A percentile compares a stretch with the other conserved stretches of the same genome.
phyloP scores from a whole-genome alignment of 2,888 invertebrate genomes.

The Liopterus haemorrhoidalis region DNA sequence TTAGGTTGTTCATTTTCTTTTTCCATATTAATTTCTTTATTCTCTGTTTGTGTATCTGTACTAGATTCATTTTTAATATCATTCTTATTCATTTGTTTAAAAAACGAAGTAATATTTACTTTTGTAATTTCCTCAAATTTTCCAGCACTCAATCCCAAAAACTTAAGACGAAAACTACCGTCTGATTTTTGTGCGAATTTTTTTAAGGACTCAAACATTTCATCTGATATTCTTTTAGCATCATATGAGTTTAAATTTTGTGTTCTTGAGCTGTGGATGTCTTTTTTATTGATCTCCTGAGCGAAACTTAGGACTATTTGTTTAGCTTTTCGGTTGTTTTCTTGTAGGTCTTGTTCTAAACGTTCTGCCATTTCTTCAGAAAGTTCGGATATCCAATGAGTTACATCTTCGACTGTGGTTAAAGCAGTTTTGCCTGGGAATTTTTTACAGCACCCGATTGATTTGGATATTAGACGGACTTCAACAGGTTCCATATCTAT shows the following conservation, averaged over 20 bases:
- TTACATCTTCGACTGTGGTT: conserved; percentile 56
- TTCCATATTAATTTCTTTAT: conserved; percentile 2
- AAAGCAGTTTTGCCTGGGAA: conserved; percentile 79
- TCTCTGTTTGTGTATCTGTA: no score
- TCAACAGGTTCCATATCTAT: conserved; percentile 83
- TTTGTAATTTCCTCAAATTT: conserved; percentile 66
- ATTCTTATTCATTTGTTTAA: conserved; percentile 41
- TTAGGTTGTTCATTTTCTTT: conserved; percentile 4
- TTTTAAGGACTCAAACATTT: conserved; percentile 61
- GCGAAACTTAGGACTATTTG: conserved; percentile 70
- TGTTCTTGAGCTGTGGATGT: conserved; percentile 61
- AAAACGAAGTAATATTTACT: conserved; percentile 55
- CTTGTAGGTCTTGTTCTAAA: conserved; percentile 68
- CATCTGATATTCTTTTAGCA: conserved; percentile 58
- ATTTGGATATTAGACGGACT: conserved; percentile 78
- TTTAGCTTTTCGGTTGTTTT: conserved; percentile 77
- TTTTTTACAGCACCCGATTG: conserved; percentile 93
- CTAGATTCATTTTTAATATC: conserved; percentile 5
- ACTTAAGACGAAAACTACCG: conserved; percentile 52
- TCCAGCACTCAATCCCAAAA: conserved; percentile 70
- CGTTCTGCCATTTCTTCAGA: conserved; percentile 78
- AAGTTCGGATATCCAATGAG: conserved; percentile 77
- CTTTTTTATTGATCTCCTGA: conserved; percentile 51
- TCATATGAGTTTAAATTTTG: conserved; percentile 57
- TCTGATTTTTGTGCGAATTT: conserved; percentile 45